Evolutionary conservation across 2,888 invertebrate genomes (phyloP), one percentile per base, ranked within the genome.

Genomic region (Leptinotarsa juncta): DNA sequence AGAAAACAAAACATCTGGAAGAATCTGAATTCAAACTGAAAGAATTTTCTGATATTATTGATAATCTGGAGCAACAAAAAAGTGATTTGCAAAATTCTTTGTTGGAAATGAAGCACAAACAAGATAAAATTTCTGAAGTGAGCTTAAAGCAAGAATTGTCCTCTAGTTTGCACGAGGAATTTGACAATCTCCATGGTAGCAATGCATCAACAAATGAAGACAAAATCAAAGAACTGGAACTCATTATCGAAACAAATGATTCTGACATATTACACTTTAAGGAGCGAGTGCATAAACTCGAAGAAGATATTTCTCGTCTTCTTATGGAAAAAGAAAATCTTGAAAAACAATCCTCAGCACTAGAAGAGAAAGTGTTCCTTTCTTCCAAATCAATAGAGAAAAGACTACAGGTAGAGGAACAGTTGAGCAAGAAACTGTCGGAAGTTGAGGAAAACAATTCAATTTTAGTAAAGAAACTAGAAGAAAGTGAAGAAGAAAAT

Each of bases 171-270:
- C 81, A 82, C 50, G 82, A 83, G 73, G 81, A 81, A 69, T 77
- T 80, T 49, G 80, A 80, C 53, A 65, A 74, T 32, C 67, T 72
- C 20, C 77, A 78, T 55, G 77, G 78, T 72, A 4, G 67, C 65
- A 70, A 80, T n/a, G 80, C 80, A 16, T 79, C 77, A 15, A 75
- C 78, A 16, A 88, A 91, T 70, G 91, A 93, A 77, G 93, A 93
- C 2, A 95, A 94, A 87, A 86, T 95, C 15, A 93, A 93, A 84
- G 94, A 95, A 85, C 89, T 93, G 76, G 93, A 94, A 84, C 89
- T 93, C 67, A 93, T 93, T 77, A 93, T 94, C 72, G 95, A 95
- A 86, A 92, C 91, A 55, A 88, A 94, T 74, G 93, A 95, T 85
- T 87, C 89, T 48, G 94, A 94, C 82, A 89, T 93, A 68, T 88